A percentile compares a stretch with the other conserved stretches of the same genome.
These are phyloP conservation scores for Cactoblastis cactorum DNA, from an alignment of 2,888 invertebrate genomes.

Conservation along the genomic window DNA sequence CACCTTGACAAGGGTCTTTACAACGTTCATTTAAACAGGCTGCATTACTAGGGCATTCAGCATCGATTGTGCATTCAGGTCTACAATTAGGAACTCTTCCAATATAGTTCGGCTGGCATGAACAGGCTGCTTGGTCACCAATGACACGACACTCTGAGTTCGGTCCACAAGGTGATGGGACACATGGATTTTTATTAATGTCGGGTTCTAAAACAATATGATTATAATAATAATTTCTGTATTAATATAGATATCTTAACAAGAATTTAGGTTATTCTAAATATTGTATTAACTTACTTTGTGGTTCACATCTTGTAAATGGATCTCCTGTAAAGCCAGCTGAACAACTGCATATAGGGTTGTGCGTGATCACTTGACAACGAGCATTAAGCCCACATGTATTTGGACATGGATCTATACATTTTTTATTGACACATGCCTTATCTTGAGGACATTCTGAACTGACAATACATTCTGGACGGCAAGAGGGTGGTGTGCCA, in stretches of 20 bases:
- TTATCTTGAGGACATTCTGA: constrained; percentile 89
- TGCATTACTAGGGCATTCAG: constrained; percentile 89
- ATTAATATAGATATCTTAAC: background rate
- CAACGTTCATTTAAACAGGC: constrained; percentile 91
- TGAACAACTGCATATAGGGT: constrained; percentile 91
- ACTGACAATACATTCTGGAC: constrained; percentile 91
- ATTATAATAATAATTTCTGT: background rate
- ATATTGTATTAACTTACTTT: constrained; percentile 65
- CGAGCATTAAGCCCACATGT: constrained; percentile 90
- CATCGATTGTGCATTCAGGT: constrained; percentile 89
- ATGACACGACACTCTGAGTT: constrained; percentile 90
- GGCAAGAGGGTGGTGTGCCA: constrained; percentile 88
- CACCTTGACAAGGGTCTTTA: constrained; percentile 89
- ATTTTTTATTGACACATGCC: constrained; percentile 90
- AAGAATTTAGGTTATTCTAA: background rate
- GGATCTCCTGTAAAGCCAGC: constrained; percentile 90
- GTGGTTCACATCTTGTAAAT: constrained; percentile 82
- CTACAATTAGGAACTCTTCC: constrained; percentile 93
- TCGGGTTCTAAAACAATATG: background rate
- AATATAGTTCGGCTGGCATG: constrained; percentile 87
- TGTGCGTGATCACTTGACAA: constrained; percentile 91
- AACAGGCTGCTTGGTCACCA: constrained; percentile 90
- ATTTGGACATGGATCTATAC: constrained; percentile 89
- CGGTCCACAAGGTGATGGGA: constrained; percentile 90
- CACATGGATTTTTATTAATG: constrained; percentile 76